Conservation (phyloP, 2,113 vertebrate species). For the Pachyramphus minor region DNA sequence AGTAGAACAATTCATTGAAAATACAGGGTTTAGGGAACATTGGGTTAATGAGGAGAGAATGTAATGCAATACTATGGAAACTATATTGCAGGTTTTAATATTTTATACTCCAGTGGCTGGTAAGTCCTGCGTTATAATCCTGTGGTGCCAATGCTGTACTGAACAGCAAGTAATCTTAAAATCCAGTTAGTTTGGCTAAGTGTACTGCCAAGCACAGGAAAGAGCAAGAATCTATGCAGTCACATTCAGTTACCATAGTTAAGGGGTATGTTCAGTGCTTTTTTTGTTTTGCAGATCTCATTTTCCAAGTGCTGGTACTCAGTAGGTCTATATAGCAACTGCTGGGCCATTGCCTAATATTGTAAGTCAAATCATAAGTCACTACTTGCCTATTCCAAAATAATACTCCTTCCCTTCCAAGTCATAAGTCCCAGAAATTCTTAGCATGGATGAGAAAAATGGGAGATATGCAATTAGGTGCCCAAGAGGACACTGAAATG, state of each 20-base stretch:
- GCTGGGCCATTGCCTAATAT: background rate
- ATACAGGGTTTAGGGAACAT: background rate
- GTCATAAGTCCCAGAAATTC: background rate
- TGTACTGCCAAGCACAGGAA: background rate
- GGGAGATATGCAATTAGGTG: background rate
- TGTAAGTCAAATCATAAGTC: background rate
- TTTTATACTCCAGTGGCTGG: background rate
- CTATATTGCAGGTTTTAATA: background rate
- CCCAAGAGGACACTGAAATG: background rate
- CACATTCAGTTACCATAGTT: background rate
- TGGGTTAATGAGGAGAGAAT: background rate
- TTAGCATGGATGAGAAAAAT: background rate
- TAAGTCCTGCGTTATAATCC: background rate
- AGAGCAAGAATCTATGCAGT: background rate
- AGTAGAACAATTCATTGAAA: constrained; percentile 3
- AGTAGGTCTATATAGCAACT: background rate
- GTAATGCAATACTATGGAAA: background rate
- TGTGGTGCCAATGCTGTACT: background rate
- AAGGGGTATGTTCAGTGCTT: background rate
- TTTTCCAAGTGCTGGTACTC: background rate
- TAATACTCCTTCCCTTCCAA: background rate
- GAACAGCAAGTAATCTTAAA: constrained; percentile 14
- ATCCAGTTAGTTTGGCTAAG: background rate
- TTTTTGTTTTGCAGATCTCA: background rate
- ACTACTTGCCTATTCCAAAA: constrained; percentile 5